Percentiles rank a stretch among this genome's conserved stretches.
Evolutionary conservation across 2,113 vertebrate genomes (phyloP).

Genomic region (Astatoreochromis straeleni): DNA sequence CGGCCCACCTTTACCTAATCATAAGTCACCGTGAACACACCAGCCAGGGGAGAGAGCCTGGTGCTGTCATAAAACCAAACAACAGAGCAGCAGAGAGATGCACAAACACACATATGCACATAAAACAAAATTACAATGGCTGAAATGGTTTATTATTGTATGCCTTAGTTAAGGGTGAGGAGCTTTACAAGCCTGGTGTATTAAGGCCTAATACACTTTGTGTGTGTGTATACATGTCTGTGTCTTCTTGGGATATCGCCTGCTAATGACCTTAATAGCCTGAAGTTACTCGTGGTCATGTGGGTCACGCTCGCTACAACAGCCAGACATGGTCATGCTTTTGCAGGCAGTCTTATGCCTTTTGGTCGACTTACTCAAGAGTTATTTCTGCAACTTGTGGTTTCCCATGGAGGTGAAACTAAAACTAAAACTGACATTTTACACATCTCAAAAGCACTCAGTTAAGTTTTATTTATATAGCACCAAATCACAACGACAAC

Average conservation of each 20-base stretch:
- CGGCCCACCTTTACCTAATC: not conserved
- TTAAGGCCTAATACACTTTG: not conserved
- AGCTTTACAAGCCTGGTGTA: not conserved
- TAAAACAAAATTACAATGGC: not conserved
- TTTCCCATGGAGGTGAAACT: not conserved
- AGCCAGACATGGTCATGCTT: constrained; percentile 6
- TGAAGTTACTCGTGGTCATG: constrained; percentile 23
- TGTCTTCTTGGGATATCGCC: constrained; percentile 17
- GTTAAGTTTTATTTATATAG: not conserved
- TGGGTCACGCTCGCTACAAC: not conserved
- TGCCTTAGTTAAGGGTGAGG: constrained; percentile 8
- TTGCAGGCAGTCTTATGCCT: not conserved
- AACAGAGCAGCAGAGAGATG: not conserved
- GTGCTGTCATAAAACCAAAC: not conserved
- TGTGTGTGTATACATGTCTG: not conserved
- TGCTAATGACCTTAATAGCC: constrained; percentile 44
- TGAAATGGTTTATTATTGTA: not conserved
- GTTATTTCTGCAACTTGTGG: not conserved
- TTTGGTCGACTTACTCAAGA: not conserved
- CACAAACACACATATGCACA: not conserved
- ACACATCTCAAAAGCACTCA: not conserved
- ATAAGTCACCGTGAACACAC: not conserved
- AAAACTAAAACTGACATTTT: not conserved
- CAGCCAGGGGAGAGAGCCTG: not conserved
- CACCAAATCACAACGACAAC: not conserved